Percentiles rank a stretch among this genome's conserved stretches.
Evolutionary conservation across 2,888 invertebrate species (phyloP).

Genomic region (Halocaridina rubra): DNA sequence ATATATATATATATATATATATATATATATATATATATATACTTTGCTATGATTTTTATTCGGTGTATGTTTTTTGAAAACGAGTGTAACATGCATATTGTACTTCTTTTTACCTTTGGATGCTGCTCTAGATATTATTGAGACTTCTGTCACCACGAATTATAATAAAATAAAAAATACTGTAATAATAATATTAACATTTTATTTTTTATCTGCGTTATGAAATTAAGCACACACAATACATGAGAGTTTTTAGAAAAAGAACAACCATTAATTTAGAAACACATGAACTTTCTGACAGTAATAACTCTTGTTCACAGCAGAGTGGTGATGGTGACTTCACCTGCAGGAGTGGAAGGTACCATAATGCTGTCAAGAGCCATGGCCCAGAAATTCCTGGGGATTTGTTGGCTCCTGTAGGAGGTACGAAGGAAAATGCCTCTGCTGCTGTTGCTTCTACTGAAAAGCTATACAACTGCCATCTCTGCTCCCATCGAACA

Average conservation of each 20-base stretch:
- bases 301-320: slow-evolving; percentile 35
- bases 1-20: background rate
- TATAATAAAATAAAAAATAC: background rate
- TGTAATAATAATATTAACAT: background rate
- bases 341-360: slow-evolving; percentile 10
- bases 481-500: slow-evolving; percentile 42
- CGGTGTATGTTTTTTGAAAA: background rate
- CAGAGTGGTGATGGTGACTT: slow-evolving; percentile 39
- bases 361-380: background rate
- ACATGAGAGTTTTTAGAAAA: too few relatives aligned
- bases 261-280: too few relatives aligned
- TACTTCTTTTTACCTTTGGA: background rate
- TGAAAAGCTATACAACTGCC: slow-evolving; percentile 40
- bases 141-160: background rate
- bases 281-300: too few relatives aligned
- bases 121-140: background rate
- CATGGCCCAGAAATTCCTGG: background rate
- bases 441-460: background rate
- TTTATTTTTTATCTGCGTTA: background rate
- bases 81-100: background rate
- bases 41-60: background rate
- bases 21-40: background rate
- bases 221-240: too few relatives aligned
- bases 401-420: background rate
- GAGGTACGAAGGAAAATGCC: too few relatives aligned